Evolutionary conservation across 2,888 invertebrate species (phyloP).

Genomic region (Agapostemon virescens): DNA sequence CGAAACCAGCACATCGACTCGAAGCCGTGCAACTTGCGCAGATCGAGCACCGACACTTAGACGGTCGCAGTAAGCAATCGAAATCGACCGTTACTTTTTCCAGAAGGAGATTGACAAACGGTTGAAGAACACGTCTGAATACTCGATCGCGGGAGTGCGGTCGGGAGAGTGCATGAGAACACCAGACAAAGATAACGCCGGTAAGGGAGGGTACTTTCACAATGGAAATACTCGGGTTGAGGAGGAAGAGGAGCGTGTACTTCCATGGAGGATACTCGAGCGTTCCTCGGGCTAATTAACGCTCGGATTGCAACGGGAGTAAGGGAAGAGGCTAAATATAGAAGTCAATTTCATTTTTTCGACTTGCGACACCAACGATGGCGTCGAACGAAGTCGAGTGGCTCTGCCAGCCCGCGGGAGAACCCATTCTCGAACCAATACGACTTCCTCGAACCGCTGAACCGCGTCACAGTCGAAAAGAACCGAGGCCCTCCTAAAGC

Average conservation of each 20-base stretch:
- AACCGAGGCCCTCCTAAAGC: constrained; percentile 17
- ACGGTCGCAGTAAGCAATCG: background rate
- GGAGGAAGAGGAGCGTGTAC: background rate
- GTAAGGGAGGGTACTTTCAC: constrained; percentile 5
- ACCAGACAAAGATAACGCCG: constrained; percentile 7
- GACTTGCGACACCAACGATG: constrained; percentile 4
- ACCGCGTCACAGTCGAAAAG: background rate
- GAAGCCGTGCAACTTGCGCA: background rate
- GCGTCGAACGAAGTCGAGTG: constrained; percentile 6
- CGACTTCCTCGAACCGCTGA: constrained; percentile 29
- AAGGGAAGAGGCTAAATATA: constrained; percentile 16
- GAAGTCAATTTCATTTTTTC: constrained; percentile 16
- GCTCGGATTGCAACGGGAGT: constrained; percentile 8
- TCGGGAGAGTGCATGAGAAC: background rate
- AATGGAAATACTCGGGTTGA: constrained; percentile 15
- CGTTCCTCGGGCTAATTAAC: constrained; percentile 14
- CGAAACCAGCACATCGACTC: background rate
- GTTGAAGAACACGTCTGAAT: background rate
- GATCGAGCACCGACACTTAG: background rate
- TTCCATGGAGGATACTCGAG: constrained; percentile 11
- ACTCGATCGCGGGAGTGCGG: background rate
- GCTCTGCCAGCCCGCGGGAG: constrained; percentile 1
- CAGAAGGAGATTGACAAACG: background rate
- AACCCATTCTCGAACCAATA: background rate
- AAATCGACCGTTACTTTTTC: background rate